Evolutionary conservation across 2,797 vertebrate genomes (phyloP), one percentile per base, ranked within the genome.

Genomic region (Oreochromis grahami): DNA sequence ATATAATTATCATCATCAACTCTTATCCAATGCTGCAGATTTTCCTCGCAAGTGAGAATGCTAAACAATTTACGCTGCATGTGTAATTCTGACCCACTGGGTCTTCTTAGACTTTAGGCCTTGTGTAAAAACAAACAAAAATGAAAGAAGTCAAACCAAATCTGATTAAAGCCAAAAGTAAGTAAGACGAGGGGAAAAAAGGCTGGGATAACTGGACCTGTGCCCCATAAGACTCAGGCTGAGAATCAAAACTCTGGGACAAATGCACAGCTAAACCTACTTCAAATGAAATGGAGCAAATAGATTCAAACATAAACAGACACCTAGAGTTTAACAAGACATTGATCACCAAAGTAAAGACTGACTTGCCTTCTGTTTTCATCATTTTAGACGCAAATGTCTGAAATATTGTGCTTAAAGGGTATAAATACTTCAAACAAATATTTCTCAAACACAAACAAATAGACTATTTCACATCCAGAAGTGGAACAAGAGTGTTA

Each of bases 401-500:
- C 76, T 43, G 21, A 74, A 74, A 50, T 32, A 48, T 50, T 74
- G 43, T 32, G 26, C 43, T 74, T 74, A 74, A 74, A 74, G 70
- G 4, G 17, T 50, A 50, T 74, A 50, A 50, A 74, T 50, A 74
- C 70, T 12, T 51, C 32, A 41, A 55, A 60, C 34, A 79, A 43
- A 55, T 26, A 55, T 56, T 26, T 56, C 70, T 34, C 70, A 74
- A 29, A 74, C 70, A 8, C 70, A 74, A 50, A 74, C 68, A 63
- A 63, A 63, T 1, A 50, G 26, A 50, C 13, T 76, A 74, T 60
- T 79, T 83, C 60, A 76, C 84, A 87, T 79, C 87, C 88, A 79
- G 78, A 91, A 88, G 90, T 89, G 84, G 87, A 94, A 90, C 90
- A 90, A 87, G 88, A 85, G 92, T 85, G 92, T 93, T 95, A 95